Evolutionary conservation across 30 jellyfish, hydroid and myxozoan species (phyloP).

Genomic region (Aurelia aurita complex sp. Pacific): DNA sequence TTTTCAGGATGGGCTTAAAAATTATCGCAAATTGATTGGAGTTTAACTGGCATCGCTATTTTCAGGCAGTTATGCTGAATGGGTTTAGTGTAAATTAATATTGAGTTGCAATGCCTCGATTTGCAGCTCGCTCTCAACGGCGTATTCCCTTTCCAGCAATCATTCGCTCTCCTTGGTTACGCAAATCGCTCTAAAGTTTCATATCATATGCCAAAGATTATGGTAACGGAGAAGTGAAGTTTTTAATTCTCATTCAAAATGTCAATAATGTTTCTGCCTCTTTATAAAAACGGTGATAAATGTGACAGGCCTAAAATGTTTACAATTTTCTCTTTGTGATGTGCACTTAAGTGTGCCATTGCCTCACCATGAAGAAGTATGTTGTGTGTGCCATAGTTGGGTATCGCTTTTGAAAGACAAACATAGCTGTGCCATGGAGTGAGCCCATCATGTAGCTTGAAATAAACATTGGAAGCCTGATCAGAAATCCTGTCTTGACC

Average conservation of each 20-base stretch:
- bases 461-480: background rate
- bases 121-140: conserved; percentile 5
- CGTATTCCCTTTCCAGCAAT: background rate
- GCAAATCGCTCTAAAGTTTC: background rate
- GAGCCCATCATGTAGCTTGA: conserved; percentile 3
- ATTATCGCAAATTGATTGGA: background rate
- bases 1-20: background rate
- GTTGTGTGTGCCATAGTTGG: background rate
- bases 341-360: background rate
- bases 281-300: background rate
- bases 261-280: background rate
- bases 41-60: conserved; percentile 1
- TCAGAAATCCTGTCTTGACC: conserved; percentile 5
- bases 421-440: background rate
- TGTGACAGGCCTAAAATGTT: conserved; percentile 1
- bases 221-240: background rate
- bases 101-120: background rate
- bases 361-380: conserved; percentile 5
- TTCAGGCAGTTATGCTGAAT: background rate
- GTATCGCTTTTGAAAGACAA: conserved; percentile 1
- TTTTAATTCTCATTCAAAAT: background rate
- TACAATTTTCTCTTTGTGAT: background rate
- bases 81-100: background rate
- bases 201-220: background rate
- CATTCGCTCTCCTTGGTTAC: conserved; percentile 1